Evolutionary conservation across 2,797 vertebrate species (phyloP).

Genomic region (Onychomys leucogaster): DNA sequence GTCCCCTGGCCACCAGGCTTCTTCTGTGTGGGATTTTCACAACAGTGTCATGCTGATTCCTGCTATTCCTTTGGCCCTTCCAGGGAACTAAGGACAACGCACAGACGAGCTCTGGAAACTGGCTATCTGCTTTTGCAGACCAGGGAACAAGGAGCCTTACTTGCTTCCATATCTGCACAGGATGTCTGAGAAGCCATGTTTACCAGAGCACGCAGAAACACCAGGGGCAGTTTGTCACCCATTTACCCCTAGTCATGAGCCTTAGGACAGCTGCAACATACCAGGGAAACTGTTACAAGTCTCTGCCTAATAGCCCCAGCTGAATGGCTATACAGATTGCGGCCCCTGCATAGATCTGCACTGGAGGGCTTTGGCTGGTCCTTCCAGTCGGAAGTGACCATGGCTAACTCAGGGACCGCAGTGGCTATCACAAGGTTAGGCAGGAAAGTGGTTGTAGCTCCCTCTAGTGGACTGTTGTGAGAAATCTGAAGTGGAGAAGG

Average conservation of each 20-base stretch:
- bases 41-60: not conserved
- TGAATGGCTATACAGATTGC: not conserved
- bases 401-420: not conserved
- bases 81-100: not conserved
- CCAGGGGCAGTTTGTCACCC: not conserved
- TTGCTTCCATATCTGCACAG: not conserved
- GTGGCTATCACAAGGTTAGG: not conserved
- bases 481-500: not conserved
- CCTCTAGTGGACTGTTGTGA: slow-evolving; percentile 58
- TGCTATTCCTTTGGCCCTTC: not conserved
- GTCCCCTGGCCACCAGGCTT: not conserved
- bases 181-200: not conserved
- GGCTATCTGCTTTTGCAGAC: not conserved
- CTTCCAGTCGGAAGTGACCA: not conserved
- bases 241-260: not conserved
- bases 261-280: not conserved
- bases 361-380: not conserved
- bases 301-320: rapidly evolving
- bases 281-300: not conserved
- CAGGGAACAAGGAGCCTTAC: not conserved
- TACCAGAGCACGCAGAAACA: too few species aligned
- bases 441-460: slow-evolving; percentile 21
- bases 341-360: not conserved
- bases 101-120: not conserved
- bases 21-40: not conserved